Evolutionary conservation across 1,140 invertebrate genomes (phyloP).

Genomic region (Thaumatotibia leucotreta): DNA sequence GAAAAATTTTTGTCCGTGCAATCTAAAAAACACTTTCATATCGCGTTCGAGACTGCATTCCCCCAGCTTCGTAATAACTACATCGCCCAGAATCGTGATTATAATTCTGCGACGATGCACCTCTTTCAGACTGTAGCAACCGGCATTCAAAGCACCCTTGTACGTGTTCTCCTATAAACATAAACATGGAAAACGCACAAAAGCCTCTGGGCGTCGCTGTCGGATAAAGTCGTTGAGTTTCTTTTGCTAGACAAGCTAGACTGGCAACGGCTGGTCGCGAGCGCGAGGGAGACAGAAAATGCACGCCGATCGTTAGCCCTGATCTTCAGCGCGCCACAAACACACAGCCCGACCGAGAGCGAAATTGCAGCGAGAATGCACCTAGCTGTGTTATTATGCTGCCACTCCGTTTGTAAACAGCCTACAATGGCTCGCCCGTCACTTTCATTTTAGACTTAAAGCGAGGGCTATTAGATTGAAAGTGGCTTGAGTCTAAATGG

Average conservation of each 20-base stretch:
- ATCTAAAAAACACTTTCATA: background rate
- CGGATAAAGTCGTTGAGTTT: slow-evolving; percentile 73
- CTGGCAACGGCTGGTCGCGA: slow-evolving; percentile 25
- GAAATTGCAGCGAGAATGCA: slow-evolving; percentile 76
- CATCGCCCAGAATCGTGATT: background rate
- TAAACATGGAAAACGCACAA: slow-evolving; percentile 75
- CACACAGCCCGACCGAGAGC: slow-evolving; percentile 74
- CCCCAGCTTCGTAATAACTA: background rate
- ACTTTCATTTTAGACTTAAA: slow-evolving; percentile 36
- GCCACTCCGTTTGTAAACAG: slow-evolving; percentile 49
- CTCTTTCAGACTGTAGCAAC: slow-evolving; percentile 32
- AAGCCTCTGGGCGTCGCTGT: slow-evolving; percentile 71
- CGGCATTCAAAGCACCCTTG: slow-evolving; percentile 69
- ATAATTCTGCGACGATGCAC: slow-evolving; percentile 13
- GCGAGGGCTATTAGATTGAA: slow-evolving; percentile 25
- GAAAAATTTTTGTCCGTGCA: background rate
- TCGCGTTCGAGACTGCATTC: background rate
- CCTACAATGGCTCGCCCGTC: slow-evolving; percentile 37
- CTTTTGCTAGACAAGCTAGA: slow-evolving; percentile 54
- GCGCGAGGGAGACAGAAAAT: slow-evolving; percentile 52
- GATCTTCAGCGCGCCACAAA: slow-evolving; percentile 75
- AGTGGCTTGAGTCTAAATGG: slow-evolving; percentile 26
- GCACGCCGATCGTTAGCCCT: slow-evolving; percentile 73
- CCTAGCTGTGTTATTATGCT: slow-evolving; percentile 72
- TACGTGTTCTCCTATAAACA: slow-evolving; percentile 73